Percentiles rank a stretch among this genome's conserved stretches.
Evolutionary conservation across 2,888 invertebrate species (phyloP).

Genomic region (Agriotes lineatus): DNA sequence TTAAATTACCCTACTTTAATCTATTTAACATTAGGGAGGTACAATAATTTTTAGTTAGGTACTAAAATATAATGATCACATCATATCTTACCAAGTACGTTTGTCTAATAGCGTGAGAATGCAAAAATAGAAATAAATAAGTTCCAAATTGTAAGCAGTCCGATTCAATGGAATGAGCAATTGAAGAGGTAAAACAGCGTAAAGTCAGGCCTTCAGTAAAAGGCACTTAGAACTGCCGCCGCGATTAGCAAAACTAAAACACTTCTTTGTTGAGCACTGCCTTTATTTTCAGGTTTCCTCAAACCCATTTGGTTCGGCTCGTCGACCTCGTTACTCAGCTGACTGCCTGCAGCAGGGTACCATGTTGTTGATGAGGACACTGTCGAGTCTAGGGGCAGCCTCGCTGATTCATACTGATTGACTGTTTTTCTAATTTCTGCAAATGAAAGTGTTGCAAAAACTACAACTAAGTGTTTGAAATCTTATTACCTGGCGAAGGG

Average conservation of each 20-base stretch:
- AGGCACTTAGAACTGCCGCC: not conserved
- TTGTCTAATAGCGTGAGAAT: not conserved
- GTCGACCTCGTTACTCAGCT: slow-evolving; percentile 70
- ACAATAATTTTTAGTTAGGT: slow-evolving; percentile 4
- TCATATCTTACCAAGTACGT: not conserved
- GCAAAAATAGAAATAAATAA: not conserved
- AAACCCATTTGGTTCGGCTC: slow-evolving; percentile 72
- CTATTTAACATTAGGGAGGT: slow-evolving; percentile 18
- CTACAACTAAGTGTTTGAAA: no score
- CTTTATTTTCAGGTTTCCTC: slow-evolving; percentile 52
- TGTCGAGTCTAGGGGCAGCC: not conserved
- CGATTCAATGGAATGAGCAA: not conserved
- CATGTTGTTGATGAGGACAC: slow-evolving; percentile 59
- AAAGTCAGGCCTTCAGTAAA: not conserved
- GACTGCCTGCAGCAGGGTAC: slow-evolving; percentile 69
- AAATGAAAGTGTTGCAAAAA: not conserved
- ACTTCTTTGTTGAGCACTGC: not conserved
- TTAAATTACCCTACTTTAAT: not conserved
- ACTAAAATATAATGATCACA: slow-evolving; percentile 31
- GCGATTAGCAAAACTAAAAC: not conserved
- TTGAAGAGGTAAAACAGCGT: not conserved
- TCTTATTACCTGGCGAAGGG: slow-evolving; percentile 31
- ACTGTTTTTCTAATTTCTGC: slow-evolving; percentile 12
- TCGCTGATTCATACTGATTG: slow-evolving; percentile 2
- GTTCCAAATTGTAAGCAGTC: not conserved